Conservation (phyloP, 1,140 invertebrate genomes). For the Scaptomyza pallida region DNA sequence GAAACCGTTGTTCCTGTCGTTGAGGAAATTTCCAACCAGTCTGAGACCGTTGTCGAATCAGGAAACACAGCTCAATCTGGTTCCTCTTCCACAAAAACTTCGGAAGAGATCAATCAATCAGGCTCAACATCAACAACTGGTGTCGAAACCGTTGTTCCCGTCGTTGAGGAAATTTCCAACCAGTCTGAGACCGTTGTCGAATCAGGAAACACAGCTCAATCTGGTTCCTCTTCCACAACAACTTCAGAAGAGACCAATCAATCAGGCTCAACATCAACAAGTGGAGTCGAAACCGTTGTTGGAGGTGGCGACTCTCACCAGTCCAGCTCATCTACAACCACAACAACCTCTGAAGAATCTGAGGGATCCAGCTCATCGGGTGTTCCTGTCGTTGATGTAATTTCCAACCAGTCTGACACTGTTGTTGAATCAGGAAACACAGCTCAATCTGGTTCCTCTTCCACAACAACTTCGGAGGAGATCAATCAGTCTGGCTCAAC, state of each 20-base stretch:
- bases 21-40: neutral
- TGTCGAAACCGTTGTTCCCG: no score
- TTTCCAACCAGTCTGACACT: neutral
- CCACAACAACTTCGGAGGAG: no score
- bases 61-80: constrained; percentile 1
- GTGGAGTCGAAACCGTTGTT: neutral
- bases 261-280: no score
- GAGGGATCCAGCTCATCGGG: neutral
- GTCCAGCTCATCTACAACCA: constrained; percentile 12
- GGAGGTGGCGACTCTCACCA: constrained; percentile 3
- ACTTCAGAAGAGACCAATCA: no score
- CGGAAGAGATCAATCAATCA: no score
- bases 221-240: neutral
- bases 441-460: no score
- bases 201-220: neutral
- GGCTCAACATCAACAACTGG: no score
- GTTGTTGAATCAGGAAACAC: no score
- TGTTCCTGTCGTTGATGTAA: neutral
- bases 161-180: no score
- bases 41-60: neutral
- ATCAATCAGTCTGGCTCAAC: no score
- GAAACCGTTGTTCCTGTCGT: constrained; percentile 2
- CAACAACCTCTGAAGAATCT: neutral
- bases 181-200: neutral
- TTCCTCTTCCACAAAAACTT: neutral